Conservation (phyloP, 2,888 invertebrate species). For the Lasius fuliginosus region DNA sequence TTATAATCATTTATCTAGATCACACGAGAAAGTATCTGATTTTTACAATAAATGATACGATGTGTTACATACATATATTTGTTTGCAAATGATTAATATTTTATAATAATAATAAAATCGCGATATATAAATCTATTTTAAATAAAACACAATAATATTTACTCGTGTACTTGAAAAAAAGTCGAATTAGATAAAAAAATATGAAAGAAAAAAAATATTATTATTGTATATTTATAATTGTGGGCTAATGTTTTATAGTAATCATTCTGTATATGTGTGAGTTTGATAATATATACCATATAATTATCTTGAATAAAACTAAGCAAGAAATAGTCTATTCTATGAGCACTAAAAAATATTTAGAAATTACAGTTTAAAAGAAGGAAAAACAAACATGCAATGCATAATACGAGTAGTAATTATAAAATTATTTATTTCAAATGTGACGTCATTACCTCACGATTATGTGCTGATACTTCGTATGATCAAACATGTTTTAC, state of each 20-base stretch:
- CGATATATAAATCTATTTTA: background rate
- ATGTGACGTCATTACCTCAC: background rate
- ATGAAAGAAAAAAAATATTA: background rate
- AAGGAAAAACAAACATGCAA: background rate
- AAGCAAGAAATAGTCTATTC: background rate
- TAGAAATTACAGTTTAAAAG: background rate
- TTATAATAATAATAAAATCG: too few species aligned
- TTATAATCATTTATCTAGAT: background rate
- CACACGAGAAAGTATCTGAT: background rate
- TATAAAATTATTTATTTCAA: slow-evolving; percentile 38
- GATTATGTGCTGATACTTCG: background rate
- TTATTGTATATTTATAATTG: background rate
- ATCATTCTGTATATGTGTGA: background rate
- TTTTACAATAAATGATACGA: too few species aligned
- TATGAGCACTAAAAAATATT: background rate
- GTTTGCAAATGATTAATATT: too few species aligned
- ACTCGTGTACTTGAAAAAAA: background rate
- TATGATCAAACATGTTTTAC: background rate
- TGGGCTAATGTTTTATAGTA: background rate
- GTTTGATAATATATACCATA: background rate
- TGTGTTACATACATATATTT: too few species aligned
- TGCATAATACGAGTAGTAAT: background rate
- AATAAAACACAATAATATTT: background rate
- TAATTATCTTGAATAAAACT: background rate
- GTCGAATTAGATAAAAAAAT: background rate